Evolutionary conservation across 2,888 invertebrate species (phyloP).

Genomic region (Microchrysa polita): DNA sequence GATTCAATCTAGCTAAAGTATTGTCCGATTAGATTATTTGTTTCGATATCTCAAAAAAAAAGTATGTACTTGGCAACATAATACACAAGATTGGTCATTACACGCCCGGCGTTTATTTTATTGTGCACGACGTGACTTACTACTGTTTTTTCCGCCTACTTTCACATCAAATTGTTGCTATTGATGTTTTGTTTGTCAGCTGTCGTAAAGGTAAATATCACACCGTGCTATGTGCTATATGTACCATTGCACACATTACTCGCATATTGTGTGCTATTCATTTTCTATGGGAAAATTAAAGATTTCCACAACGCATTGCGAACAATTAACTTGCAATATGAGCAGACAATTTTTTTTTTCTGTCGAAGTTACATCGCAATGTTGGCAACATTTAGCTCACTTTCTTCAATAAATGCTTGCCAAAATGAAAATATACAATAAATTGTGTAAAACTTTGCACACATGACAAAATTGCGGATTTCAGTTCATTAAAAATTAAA

Average conservation of each 20-base stretch:
- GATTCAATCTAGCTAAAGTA: no score
- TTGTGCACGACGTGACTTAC: slow-evolving; percentile 11
- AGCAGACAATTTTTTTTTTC: not conserved
- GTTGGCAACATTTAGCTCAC: not conserved
- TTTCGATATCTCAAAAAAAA: no score
- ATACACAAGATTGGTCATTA: no score
- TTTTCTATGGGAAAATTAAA: slow-evolving; percentile 28
- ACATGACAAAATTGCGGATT: no score
- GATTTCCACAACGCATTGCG: slow-evolving; percentile 21
- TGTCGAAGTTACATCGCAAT: no score
- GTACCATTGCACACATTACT: no score
- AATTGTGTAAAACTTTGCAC: not conserved
- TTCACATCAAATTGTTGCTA: slow-evolving; percentile 15
- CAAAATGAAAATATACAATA: slow-evolving; percentile 8
- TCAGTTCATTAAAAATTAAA: no score
- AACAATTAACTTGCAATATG: slow-evolving; percentile 5
- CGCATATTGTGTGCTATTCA: slow-evolving; percentile 15
- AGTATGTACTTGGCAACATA: no score
- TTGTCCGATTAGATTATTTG: no score
- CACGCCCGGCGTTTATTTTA: not conserved
- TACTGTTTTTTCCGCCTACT: slow-evolving; percentile 23
- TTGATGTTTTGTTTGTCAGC: not conserved
- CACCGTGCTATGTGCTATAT: not conserved
- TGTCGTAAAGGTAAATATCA: slow-evolving; percentile 20
- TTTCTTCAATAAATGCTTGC: slow-evolving; percentile 6